A percentile compares a stretch with the other conserved stretches of the same genome.
Conservation (phyloP, 2,888 invertebrate genomes). For the Camponotus fellah region DNA sequence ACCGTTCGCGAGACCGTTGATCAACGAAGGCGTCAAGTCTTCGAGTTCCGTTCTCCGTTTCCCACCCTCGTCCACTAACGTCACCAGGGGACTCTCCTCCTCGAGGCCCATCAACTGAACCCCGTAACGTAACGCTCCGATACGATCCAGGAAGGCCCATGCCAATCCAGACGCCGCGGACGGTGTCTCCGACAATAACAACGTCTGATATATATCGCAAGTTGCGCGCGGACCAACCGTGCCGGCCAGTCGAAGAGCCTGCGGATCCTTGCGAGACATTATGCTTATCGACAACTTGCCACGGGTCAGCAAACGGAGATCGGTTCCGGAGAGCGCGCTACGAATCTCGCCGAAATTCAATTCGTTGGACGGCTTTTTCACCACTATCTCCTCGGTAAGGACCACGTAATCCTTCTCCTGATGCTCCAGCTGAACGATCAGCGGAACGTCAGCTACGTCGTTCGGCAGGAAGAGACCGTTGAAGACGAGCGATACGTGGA, state of each 20-base stretch:
- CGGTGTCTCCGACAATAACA: slow-evolving; percentile 87
- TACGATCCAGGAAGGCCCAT: slow-evolving; percentile 92
- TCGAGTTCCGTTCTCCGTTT: slow-evolving; percentile 92
- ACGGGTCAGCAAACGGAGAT: slow-evolving; percentile 91
- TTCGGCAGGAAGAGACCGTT: slow-evolving; percentile 92
- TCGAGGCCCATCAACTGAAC: slow-evolving; percentile 86
- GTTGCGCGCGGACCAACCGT: slow-evolving; percentile 91
- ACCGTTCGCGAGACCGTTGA: slow-evolving; percentile 90
- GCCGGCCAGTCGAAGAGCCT: slow-evolving; percentile 90
- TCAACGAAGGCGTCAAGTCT: slow-evolving; percentile 89
- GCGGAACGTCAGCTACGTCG: slow-evolving; percentile 89
- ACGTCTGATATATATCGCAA: slow-evolving; percentile 93
- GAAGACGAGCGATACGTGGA: slow-evolving; percentile 93
- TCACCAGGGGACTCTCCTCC: slow-evolving; percentile 87
- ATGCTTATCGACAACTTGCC: slow-evolving; percentile 92
- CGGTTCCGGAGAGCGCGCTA: slow-evolving; percentile 92
- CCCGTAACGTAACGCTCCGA: slow-evolving; percentile 92
- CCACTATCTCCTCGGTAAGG: slow-evolving; percentile 90
- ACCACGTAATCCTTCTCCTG: slow-evolving; percentile 92
- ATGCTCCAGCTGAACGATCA: slow-evolving; percentile 90
- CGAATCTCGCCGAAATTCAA: slow-evolving; percentile 93
- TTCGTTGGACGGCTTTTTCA: slow-evolving; percentile 92
- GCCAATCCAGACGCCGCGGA: slow-evolving; percentile 90
- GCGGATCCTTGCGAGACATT: slow-evolving; percentile 90
- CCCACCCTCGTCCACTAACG: slow-evolving; percentile 91